Base-by-base conservation (phyloP, 2,113 vertebrate genomes). In the Megaleporinus macrocephalus region DNA sequence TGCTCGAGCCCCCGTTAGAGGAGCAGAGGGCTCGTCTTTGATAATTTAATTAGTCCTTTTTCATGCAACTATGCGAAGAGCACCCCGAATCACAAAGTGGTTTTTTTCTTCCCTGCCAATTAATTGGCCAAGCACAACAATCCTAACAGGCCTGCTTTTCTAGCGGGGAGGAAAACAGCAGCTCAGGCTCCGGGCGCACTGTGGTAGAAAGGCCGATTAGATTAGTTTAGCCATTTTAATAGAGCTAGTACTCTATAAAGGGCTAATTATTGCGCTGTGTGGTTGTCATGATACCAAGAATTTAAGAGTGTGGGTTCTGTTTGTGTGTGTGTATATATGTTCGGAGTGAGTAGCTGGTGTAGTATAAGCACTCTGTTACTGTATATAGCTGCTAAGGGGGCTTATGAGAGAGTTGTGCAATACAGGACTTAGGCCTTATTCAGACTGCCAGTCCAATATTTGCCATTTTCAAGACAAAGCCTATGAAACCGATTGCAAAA, bases 31-130 rank as follows among this genome's bases (percentile, higher is more conserved):
- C 78, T 76, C 36, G 62, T 70, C 49, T 81, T 82, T 76, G 84
- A 83, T 83, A 27, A 72, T 82, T 80, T 84, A 83, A 85, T 85
- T 80, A 84, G 78, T 69, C 63, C 80, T 85, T 83, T 80, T 69
- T 69, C 72, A 82, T 87, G 61, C 83, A 79, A 27, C 80, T 84
- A 63, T 68, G 51, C 57, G 68, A 77, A 84, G 80, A 62, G 80
- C 22, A 73, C 66, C 75, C 53, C 55, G 63, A 69, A 76, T 26
- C 70, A 74, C 77, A 80, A 76, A 81, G 76, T 73, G 76, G n/a
- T 63, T 73, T 78, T 77, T 74, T 82, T 44, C 73, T 33, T 69
- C 36, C 22, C 7, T 27, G 55, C 81, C 80, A 79, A 83, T 87
- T 73, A 85, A 85, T 83, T 85, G 69, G 78, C 30, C 62, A 15